Base-by-base conservation (phyloP, 2,113 vertebrate genomes). In the Ammodytes marinus region DNA sequence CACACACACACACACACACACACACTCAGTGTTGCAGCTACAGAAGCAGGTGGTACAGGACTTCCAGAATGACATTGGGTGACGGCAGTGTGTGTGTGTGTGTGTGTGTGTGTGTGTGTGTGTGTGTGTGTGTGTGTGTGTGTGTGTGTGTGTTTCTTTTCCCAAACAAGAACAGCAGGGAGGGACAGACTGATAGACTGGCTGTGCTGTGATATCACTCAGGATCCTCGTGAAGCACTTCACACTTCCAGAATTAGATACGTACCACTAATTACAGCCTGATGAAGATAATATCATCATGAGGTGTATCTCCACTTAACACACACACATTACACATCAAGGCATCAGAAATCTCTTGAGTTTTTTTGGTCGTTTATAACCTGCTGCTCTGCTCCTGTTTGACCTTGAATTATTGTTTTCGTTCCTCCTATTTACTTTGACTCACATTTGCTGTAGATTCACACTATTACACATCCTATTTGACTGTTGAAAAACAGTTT, bases 11-110 rank as follows among this genome's bases (percentile, higher is more conserved):
- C 14, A 50, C 49, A 68, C 27, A 8, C n/a, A n/a, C 39, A 46
- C 8, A 50, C 55, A 59, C 76, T 69, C 47, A 77, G 53, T 17
- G 13, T 19, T 53, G 46, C 47, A 60, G 67, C 64, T 45, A 61
- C 47, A 55, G 71, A 39, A 54, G 80, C 79, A 83, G 83, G 74
- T 83, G 82, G 60, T 61, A 64, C 66, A 90, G 84, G 84, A 81
- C 19, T 2, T 80, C n/a, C 85, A 81, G 76, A 69, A 27, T 57
- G 67, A 61, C 68, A 80, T 69, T 63, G 19, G 77, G 69, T 57
- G 74, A 88, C 66, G 78, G n/a, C 35, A 4, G 61, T 1, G 1
- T 68, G 49, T 50, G 5, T 37, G 27, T 27, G 27, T 27, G 27
- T 27, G 27, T 27, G 27, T 27, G 27, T 27, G 27, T 27, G 27